Conservation (phyloP, 2,113 vertebrate genomes). For the Dasyurus viverrinus region DNA sequence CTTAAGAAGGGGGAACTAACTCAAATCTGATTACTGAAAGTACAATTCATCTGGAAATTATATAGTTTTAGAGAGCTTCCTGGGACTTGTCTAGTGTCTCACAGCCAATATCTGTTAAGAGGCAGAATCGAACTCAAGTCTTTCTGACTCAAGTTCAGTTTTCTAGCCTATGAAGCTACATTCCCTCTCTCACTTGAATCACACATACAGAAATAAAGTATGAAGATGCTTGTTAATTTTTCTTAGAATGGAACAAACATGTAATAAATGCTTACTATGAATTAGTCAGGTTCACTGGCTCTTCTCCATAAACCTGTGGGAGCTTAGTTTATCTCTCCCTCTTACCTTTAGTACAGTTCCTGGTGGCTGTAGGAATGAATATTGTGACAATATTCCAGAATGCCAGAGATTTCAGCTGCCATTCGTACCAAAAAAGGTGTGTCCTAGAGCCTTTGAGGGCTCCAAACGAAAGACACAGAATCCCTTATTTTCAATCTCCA, state of each 20-base stretch:
- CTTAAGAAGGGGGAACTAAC: neutral
- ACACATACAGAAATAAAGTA: neutral
- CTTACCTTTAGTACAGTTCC: neutral
- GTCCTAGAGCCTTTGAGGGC: neutral
- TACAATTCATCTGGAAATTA: neutral
- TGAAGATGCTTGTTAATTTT: neutral
- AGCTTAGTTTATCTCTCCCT: neutral
- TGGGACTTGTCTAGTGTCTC: neutral
- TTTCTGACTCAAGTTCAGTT: neutral
- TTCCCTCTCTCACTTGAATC: neutral
- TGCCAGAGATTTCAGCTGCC: neutral
- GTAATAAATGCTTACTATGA: neutral
- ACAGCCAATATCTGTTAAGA: neutral
- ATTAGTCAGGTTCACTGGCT: neutral
- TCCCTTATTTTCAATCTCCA: constrained; percentile 21
- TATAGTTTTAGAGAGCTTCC: neutral
- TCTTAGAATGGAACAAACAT: neutral
- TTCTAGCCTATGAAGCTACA: neutral
- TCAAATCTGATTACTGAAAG: neutral
- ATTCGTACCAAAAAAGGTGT: fast-evolving
- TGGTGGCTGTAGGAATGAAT: neutral
- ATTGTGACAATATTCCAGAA: neutral
- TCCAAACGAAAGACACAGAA: neutral
- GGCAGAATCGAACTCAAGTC: neutral
- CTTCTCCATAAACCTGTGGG: neutral